phyloP scores from a whole-genome alignment of 92 coral and sea anemone species.

The Metridium senile region DNA sequence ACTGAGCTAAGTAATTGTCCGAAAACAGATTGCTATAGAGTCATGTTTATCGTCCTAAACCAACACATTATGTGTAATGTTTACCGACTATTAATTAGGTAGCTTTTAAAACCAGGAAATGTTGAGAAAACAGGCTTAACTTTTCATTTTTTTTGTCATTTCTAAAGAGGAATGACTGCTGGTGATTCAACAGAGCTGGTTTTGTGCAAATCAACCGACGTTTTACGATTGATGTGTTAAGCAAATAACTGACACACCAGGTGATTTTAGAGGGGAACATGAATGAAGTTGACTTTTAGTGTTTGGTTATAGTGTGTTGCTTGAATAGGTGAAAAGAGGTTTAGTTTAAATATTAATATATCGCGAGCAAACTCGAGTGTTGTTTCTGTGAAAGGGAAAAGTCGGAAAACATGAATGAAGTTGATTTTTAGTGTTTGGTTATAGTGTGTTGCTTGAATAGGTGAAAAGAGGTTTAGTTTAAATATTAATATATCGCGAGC shows the following conservation, averaged over 20 bases:
- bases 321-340: neutral
- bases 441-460: neutral
- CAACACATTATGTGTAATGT: constrained; percentile 10
- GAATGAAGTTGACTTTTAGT: neutral
- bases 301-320: too few species aligned
- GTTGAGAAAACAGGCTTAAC: constrained; percentile 1
- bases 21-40: neutral
- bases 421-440: too few species aligned
- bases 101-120: constrained; percentile 31
- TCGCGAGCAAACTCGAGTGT: neutral
- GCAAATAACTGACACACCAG: constrained; percentile 17
- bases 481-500: neutral
- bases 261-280: constrained; percentile 22
- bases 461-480: neutral
- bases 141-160: constrained; percentile 6
- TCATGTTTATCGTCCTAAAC: constrained; percentile 15
- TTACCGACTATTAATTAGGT: constrained; percentile 15
- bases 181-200: constrained; percentile 18
- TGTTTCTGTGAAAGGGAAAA: neutral
- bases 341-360: neutral
- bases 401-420: constrained; percentile 12
- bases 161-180: constrained; percentile 15
- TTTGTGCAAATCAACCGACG: constrained; percentile 9
- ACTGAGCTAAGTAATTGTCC: constrained; percentile 20
- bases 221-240: neutral